phyloP scores from a whole-genome alignment of 2,797 vertebrate genomes.

The Myripristis jacobus region DNA sequence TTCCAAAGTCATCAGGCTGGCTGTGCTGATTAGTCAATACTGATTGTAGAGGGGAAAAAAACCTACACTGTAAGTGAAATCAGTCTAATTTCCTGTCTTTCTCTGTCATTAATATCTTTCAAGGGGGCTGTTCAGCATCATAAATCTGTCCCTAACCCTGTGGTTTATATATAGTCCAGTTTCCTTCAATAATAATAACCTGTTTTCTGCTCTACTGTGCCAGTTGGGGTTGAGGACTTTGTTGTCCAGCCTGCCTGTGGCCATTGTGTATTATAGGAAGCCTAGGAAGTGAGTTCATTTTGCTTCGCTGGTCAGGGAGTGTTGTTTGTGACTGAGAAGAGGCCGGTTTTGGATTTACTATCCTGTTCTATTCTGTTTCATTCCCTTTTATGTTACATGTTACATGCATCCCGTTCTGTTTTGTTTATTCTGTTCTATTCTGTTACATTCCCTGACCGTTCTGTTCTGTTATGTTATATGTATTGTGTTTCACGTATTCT shows the following conservation, averaged over 20 bases:
- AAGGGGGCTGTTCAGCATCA: neutral
- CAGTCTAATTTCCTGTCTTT: conserved; percentile 9
- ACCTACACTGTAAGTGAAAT: neutral
- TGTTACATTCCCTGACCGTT: conserved; percentile 6
- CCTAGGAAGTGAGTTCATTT: conserved; percentile 80
- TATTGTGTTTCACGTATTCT: conserved; percentile 11
- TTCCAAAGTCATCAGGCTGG: neutral
- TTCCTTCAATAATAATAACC: conserved; percentile 21
- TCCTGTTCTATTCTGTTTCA: conserved; percentile 16
- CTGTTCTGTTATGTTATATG: conserved; percentile 1
- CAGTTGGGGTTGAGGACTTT: conserved; percentile 41
- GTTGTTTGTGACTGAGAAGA: conserved; percentile 61
- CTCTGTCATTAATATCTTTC: neutral
- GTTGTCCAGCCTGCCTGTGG: conserved; percentile 49
- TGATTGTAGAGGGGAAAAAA: neutral
- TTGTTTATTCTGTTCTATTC: conserved; percentile 7
- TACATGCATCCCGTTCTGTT: too few relatives aligned
- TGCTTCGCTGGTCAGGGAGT: conserved; percentile 49
- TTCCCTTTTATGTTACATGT: conserved; percentile 7
- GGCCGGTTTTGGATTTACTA: neutral
- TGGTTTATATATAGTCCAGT: neutral
- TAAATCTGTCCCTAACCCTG: neutral
- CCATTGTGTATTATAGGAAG: conserved; percentile 80
- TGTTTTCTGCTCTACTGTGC: conserved; percentile 34
- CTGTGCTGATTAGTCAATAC: neutral